A percentile compares a stretch with the other conserved stretches of the same genome.
phyloP scores from a whole-genome alignment of 2,888 invertebrate species.

The Pristionchus japonicus region DNA sequence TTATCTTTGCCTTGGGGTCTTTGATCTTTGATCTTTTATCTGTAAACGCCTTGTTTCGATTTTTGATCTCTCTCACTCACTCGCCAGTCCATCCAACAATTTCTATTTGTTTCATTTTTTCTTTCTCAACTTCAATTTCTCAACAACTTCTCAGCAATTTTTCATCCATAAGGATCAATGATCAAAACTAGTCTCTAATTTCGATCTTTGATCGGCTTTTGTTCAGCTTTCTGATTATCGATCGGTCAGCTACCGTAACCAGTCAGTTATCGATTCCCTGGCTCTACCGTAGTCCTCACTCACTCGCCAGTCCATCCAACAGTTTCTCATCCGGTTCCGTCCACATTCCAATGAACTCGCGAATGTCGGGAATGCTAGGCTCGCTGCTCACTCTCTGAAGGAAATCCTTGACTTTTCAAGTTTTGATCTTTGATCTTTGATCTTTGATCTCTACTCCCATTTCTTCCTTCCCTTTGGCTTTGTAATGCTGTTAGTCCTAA shows the following conservation, averaged over 20 bases:
- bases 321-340: conserved; percentile 28
- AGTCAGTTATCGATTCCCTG: no score
- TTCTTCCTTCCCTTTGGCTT: no score
- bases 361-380: conserved; percentile 35
- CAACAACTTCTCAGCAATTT: no score
- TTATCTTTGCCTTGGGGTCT: background rate
- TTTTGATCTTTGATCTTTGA: conserved; percentile 15
- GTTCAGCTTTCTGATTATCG: no score
- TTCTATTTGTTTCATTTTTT: no score
- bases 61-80: background rate
- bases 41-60: background rate
- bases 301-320: conserved; percentile 1
- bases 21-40: background rate
- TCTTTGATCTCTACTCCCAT: background rate
- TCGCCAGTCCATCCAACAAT: background rate
- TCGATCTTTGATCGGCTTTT: no score
- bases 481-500: no score
- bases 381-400: conserved; percentile 19
- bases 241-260: no score
- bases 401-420: background rate
- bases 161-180: no score
- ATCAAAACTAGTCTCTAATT: no score
- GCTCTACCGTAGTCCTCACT: no score
- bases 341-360: conserved; percentile 34
- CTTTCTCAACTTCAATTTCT: no score